phyloP scores from a whole-genome alignment of 1,140 invertebrate species.

The Centruroides vittatus region DNA sequence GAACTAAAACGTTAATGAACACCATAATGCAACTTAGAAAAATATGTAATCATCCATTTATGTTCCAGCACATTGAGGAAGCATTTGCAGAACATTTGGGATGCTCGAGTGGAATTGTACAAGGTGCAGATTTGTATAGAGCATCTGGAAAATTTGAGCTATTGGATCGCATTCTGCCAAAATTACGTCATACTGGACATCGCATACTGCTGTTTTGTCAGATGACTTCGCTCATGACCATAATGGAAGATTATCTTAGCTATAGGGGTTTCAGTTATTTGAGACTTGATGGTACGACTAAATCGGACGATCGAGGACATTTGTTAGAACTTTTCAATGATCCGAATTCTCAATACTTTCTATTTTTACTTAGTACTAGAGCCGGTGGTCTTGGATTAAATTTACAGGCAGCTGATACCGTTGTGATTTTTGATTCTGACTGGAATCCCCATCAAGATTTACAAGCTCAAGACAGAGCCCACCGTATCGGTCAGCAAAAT shows the following conservation, averaged over 20 bases:
- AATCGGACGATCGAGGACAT: conserved; percentile 92
- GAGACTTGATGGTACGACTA: conserved; percentile 84
- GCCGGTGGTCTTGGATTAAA: conserved; percentile 95
- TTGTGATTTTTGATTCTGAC: conserved; percentile 97
- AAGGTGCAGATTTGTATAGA: conserved; percentile 75
- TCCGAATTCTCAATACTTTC: conserved; percentile 76
- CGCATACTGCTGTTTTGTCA: conserved; percentile 95
- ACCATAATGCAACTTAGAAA: conserved; percentile 96
- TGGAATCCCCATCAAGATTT: conserved; percentile 99
- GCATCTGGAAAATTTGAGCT: conserved; percentile 97
- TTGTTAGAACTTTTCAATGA: conserved; percentile 84
- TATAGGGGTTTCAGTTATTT: conserved; percentile 53
- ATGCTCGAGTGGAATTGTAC: conserved; percentile 40
- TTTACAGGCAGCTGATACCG: conserved; percentile 94
- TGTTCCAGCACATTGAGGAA: conserved; percentile 97
- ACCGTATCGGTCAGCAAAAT: conserved; percentile 96
- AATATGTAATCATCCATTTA: conserved; percentile 98
- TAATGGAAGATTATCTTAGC: conserved; percentile 93
- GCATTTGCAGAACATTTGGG: conserved; percentile 85
- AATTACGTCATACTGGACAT: conserved; percentile 78
- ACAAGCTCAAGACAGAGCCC: conserved; percentile 96
- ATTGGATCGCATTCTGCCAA: conserved; percentile 92
- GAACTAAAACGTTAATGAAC: conserved; percentile 92
- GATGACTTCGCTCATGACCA: conserved; percentile 98
- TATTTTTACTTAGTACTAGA: conserved; percentile 89